Base-by-base conservation (phyloP, 2,888 invertebrate species). In the Euplagia quadripunctaria region DNA sequence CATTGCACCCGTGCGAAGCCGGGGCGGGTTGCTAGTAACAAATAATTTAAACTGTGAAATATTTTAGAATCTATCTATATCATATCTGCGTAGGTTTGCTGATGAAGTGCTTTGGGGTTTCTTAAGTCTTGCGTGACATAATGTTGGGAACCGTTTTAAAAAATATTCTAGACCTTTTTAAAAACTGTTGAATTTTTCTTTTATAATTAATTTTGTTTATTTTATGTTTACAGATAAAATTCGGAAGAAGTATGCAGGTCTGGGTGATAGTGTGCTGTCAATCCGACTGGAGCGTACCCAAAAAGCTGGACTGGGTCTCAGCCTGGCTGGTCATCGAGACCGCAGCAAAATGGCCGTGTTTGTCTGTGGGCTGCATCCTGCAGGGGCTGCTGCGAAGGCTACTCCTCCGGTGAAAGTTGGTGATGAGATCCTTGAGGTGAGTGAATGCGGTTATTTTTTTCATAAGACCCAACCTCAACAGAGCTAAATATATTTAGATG, bases 331-430 rank as follows among this genome's bases (percentile, higher is more conserved):
- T 0, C 99, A 99, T 95, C 97, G 98, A 88, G 99, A 99, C 94
- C 97, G 99, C 67, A 98, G 97, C 89, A 98, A 98, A 88, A 99
- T 99, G 99, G 99, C 99, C 46, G 99, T 99, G 76, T 99, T 99
- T 93, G 97, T 99, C 49, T 99, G 99, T 84, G 99, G 99, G n/a
- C 96, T 99, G 71, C 98, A 99, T 92, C 98, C 99, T 0, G 97
- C 97, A 5, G 99, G 99, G 17, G 96, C 97, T 0, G 98, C 98
- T 5, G 97, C 96, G 78, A 97, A 97, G 83, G 96, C 97, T 8
- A 97, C 97, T 9, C 97, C 97, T 11, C 96, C 97, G 52, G 97
- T 99, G 55, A 97, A 97, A 90, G 97, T 99, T 31, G 99, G 99
- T 1, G 99, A 99, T 91, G 99, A 99, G 93, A 97, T 99, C 81